Evolutionary conservation across 2,888 invertebrate species (phyloP).

Genomic region (Drosophila limbata): DNA sequence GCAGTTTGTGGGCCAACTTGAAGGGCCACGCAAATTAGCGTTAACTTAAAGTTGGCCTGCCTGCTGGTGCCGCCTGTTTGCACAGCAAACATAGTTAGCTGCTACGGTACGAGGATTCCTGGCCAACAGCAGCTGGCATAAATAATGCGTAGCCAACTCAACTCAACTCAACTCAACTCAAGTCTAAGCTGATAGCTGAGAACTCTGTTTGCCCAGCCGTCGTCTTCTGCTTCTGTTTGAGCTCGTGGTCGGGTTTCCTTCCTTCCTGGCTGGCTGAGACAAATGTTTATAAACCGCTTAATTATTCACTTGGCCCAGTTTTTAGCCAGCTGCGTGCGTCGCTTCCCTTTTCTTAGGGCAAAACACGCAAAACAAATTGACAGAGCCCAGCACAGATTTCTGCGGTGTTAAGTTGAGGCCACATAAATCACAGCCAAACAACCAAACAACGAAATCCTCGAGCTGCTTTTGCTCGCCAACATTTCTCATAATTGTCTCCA

Average conservation of each 20-base stretch:
- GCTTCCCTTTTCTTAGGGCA: constrained; percentile 28
- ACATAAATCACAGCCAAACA: constrained; percentile 66
- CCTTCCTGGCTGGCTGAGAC: constrained; percentile 59
- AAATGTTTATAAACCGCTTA: constrained; percentile 81
- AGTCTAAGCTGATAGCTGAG: constrained; percentile 36
- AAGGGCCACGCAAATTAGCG: constrained; percentile 71
- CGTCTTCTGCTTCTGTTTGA: constrained; percentile 11
- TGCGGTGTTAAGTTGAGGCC: constrained; percentile 74
- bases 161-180: constrained; percentile 37
- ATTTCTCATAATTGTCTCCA: constrained; percentile 41
- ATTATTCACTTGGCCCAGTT: constrained; percentile 80
- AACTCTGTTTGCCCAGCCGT: constrained; percentile 52
- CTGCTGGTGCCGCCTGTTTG: constrained; percentile 31
- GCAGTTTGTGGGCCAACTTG: constrained; percentile 52
- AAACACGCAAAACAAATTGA: constrained; percentile 76
- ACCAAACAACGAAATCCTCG: constrained; percentile 11
- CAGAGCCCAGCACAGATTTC: constrained; percentile 73
- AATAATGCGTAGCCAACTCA: constrained; percentile 58
- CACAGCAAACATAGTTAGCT: constrained; percentile 43
- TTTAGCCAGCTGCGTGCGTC: constrained; percentile 48
- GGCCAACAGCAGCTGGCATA: constrained; percentile 56
- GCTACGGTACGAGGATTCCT: constrained; percentile 5
- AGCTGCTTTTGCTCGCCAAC: constrained; percentile 13
- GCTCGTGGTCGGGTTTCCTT: constrained; percentile 13
- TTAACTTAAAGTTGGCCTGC: constrained; percentile 52